Base-by-base conservation (phyloP, 2,797 vertebrate genomes). In the Arrhamphus sclerolepis region DNA sequence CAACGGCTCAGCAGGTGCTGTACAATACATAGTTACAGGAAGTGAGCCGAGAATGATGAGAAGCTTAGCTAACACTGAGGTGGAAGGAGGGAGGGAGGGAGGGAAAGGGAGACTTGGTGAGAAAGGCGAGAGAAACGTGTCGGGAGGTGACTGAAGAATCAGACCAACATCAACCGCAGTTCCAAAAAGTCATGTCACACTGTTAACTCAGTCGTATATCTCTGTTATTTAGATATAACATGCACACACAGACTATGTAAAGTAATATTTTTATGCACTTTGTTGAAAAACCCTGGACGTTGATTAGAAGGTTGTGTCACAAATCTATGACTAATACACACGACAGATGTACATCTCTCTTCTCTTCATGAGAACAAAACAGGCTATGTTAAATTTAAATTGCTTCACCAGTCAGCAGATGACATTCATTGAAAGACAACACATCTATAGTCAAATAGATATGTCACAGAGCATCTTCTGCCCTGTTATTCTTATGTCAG, bases 1-100 rank as follows among this genome's bases (percentile, higher is more conserved):
- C 86, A 88, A 89, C 88, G 79, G 87, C 68, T 80, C 48, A 60
- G 73, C 88, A 91, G 90, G 90, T 91, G 86, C 72, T 68, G 40
- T 66, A 71, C 66, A 70, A 70, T 31, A 48, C 47, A 21, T 63
- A 78, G 73, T 82, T 85, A 89, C 89, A 92, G 92, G 92, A 93
- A 92, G 75, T 75, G 65, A 78, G 77, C 60, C 10, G 70, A 73
- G 72, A 53, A 58, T 43, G 71, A 63, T 18, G 72, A 63, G 61
- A 46, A 46, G 75, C 80, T 90, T 86, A 87, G 78, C 85, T 84
- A 89, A 89, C 72, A 60, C 17, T 83, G 80, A 38, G 78, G 81
- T 82, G 70, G 52, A 48, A 42, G 63, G 51, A 43, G 29, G 66
- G 58, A 50, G 18, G 56, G 13, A 13, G n/a, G n/a, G n/a, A 44